Percentiles rank a stretch among this genome's conserved stretches.
Conservation (phyloP, 2,113 vertebrate species). For the Aspiorhynchus laticeps region DNA sequence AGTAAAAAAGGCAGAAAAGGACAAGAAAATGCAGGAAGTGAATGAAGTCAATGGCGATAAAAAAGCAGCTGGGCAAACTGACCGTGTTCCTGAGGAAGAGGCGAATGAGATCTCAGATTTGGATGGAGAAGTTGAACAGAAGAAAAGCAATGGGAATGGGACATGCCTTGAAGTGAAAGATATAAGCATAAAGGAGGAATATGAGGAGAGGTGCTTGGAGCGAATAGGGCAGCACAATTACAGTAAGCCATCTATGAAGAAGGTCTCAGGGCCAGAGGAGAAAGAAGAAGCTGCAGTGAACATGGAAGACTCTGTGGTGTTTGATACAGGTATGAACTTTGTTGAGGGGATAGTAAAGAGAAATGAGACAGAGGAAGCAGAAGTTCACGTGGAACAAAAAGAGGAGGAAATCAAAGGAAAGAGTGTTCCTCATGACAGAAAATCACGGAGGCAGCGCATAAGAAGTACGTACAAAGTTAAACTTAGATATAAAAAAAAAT, state of each 20-base stretch:
- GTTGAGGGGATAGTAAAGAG: not conserved
- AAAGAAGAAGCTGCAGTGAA: not conserved
- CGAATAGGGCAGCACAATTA: slow-evolving; percentile 42
- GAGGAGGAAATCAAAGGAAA: slow-evolving; percentile 10
- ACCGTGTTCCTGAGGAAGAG: slow-evolving; percentile 31
- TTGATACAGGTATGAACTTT: not conserved
- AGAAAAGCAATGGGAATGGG: slow-evolving; percentile 57
- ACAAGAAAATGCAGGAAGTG: slow-evolving; percentile 67
- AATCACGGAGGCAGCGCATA: slow-evolving; percentile 9
- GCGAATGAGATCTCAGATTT: slow-evolving; percentile 58
- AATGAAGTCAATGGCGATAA: slow-evolving; percentile 65
- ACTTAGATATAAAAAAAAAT: too few species aligned
- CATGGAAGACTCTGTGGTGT: not conserved
- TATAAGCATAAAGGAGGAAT: not conserved
- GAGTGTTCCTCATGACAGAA: slow-evolving; percentile 20
- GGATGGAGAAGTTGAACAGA: slow-evolving; percentile 69
- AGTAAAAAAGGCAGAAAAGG: slow-evolving; percentile 62
- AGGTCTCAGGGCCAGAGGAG: not conserved
- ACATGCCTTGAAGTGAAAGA: not conserved
- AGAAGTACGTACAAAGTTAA: slow-evolving; percentile 14
- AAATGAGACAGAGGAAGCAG: slow-evolving; percentile 26
- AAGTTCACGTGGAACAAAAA: slow-evolving; percentile 23
- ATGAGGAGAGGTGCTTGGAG: slow-evolving; percentile 26
- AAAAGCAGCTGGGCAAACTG: slow-evolving; percentile 69
- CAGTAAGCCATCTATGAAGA: slow-evolving; percentile 32